Percentiles rank a stretch among this genome's conserved stretches.
Evolutionary conservation across 2,113 vertebrate genomes (phyloP).

Genomic region (Corydoras sp.): DNA sequence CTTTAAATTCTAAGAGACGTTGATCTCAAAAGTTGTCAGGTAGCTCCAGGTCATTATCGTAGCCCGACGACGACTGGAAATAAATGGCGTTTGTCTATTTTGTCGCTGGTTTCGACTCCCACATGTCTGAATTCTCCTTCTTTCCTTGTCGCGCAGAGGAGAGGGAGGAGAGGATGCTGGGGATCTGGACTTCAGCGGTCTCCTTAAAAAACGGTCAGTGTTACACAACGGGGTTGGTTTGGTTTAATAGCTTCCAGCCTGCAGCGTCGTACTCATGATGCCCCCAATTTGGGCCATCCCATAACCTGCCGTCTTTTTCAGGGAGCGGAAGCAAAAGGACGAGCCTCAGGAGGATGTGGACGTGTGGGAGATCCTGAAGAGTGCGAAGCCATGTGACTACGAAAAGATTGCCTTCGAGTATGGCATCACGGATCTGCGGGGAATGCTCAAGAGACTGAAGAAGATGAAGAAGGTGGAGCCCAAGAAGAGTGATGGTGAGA

Average conservation of each 20-base stretch:
- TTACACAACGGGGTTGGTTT: neutral
- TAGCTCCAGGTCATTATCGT: too few species aligned
- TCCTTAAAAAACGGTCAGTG: slow-evolving; percentile 83
- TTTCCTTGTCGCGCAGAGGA: slow-evolving; percentile 55
- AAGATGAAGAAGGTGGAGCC: slow-evolving; percentile 76
- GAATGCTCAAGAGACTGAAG: slow-evolving; percentile 83
- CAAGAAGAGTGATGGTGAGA: slow-evolving; percentile 79
- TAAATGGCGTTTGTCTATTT: too few species aligned
- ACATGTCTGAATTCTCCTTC: neutral
- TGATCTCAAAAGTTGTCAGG: too few species aligned
- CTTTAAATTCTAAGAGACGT: too few species aligned
- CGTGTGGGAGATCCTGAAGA: slow-evolving; percentile 81
- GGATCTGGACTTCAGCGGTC: slow-evolving; percentile 81
- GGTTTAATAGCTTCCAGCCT: neutral
- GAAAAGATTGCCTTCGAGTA: slow-evolving; percentile 90
- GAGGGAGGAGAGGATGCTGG: slow-evolving; percentile 69
- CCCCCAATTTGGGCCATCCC: too few species aligned
- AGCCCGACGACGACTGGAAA: too few species aligned
- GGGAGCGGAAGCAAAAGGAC: slow-evolving; percentile 48
- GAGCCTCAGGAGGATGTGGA: slow-evolving; percentile 66
- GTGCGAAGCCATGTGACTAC: slow-evolving; percentile 82
- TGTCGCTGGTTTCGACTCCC: neutral
- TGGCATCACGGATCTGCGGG: slow-evolving; percentile 85
- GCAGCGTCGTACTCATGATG: too few species aligned
- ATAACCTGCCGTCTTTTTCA: neutral